phyloP scores from a whole-genome alignment of 2,113 vertebrate species.

The Neolamprologus caudopunctatus region DNA sequence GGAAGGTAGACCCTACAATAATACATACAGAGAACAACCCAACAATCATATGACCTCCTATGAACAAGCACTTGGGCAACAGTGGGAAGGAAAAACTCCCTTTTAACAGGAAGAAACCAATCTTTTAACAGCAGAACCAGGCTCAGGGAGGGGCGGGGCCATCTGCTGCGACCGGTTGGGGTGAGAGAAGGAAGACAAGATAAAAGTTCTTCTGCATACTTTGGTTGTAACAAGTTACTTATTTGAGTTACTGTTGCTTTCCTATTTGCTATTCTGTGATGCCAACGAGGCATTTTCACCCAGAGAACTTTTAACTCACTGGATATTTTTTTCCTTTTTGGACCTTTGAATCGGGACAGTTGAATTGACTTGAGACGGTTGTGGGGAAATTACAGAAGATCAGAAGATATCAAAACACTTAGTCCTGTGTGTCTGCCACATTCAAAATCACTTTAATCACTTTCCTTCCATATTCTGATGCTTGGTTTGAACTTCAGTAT shows the following conservation, averaged over 20 bases:
- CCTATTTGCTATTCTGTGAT: neutral
- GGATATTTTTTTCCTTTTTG: neutral
- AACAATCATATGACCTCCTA: neutral
- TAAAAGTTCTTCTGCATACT: neutral
- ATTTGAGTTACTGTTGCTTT: neutral
- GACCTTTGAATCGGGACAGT: neutral
- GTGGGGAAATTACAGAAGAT: neutral
- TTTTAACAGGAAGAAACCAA: neutral
- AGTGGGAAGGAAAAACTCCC: neutral
- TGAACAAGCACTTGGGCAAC: accelerated
- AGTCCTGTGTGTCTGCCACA: neutral
- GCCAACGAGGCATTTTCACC: neutral
- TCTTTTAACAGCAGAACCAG: neutral
- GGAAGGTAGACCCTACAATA: neutral
- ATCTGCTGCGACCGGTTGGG: neutral
- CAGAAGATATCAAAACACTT: neutral
- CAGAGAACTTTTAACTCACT: neutral
- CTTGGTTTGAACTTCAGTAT: neutral
- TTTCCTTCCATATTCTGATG: neutral
- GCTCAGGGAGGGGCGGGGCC: neutral
- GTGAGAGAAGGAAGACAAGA: accelerated
- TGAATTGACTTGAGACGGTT: accelerated
- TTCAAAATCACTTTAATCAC: neutral
- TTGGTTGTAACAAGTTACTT: neutral
- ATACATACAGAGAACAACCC: neutral